Evolutionary conservation across 2,113 vertebrate species (phyloP).

Genomic region (Trachemys scripta): DNA sequence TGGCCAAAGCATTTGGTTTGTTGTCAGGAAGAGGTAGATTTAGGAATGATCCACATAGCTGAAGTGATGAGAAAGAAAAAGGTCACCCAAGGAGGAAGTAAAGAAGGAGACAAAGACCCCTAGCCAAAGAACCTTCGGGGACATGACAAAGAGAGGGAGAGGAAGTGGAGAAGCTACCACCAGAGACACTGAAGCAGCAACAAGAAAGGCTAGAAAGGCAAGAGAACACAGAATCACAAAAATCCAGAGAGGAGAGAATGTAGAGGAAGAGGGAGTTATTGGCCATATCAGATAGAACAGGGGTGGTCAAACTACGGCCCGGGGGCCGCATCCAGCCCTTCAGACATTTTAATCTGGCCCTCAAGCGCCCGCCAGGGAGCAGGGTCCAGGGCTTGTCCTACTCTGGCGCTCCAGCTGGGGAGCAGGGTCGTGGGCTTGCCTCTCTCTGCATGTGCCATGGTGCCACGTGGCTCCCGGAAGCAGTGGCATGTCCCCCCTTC

Average conservation of each 20-base stretch:
- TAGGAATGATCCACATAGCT: not conserved
- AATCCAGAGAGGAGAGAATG: not conserved
- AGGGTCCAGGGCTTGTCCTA: too few species aligned
- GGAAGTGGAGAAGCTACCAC: not conserved
- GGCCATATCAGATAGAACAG: not conserved
- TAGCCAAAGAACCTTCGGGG: not conserved
- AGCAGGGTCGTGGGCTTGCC: too few species aligned
- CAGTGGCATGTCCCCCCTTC: too few species aligned
- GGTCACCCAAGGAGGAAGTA: not conserved
- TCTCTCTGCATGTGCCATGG: too few species aligned
- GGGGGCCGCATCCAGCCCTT: too few species aligned
- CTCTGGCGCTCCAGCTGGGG: too few species aligned
- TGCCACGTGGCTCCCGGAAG: too few species aligned
- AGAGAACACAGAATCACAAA: not conserved
- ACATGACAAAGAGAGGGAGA: not conserved
- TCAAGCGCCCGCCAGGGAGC: too few species aligned
- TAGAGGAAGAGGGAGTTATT: not conserved
- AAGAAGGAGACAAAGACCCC: not conserved
- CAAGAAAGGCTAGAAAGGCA: not conserved
- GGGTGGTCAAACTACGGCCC: too few species aligned
- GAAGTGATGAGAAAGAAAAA: not conserved
- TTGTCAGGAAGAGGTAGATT: not conserved
- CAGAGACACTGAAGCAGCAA: accelerated
- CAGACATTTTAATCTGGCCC: too few species aligned
- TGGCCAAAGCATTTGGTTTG: not conserved